Evolutionary conservation across 2,888 invertebrate species (phyloP).

Genomic region (Caenorhabditis wallacei): DNA sequence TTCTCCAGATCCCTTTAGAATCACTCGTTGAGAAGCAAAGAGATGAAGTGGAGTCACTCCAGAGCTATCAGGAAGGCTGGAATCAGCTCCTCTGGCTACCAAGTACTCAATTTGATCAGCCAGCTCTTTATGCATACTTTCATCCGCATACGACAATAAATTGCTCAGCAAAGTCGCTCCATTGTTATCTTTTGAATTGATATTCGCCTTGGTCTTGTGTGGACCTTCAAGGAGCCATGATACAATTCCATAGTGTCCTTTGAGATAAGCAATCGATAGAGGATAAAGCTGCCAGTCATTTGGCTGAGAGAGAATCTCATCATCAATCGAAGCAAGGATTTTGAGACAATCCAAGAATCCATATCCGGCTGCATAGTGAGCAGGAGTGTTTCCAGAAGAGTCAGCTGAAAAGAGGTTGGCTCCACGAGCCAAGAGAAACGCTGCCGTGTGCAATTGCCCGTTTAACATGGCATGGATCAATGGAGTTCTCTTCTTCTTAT

Average conservation of each 20-base stretch:
- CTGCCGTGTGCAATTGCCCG: constrained; percentile 83
- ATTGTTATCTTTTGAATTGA: constrained; percentile 76
- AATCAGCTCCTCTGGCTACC: constrained; percentile 67
- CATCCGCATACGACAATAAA: constrained; percentile 67
- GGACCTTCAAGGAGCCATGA: constrained; percentile 71
- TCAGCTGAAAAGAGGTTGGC: constrained; percentile 82
- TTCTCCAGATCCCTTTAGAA: constrained; percentile 56
- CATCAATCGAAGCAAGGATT: constrained; percentile 84
- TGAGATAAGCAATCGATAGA: constrained; percentile 85
- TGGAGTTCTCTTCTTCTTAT: constrained; percentile 85
- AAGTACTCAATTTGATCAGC: constrained; percentile 72
- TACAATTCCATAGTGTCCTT: constrained; percentile 79
- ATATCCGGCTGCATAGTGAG: constrained; percentile 86
- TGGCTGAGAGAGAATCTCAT: constrained; percentile 64
- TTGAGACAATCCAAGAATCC: constrained; percentile 85
- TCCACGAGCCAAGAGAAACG: constrained; percentile 69
- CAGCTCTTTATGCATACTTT: constrained; percentile 59
- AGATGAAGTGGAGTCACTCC: constrained; percentile 67
- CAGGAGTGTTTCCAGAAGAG: constrained; percentile 85
- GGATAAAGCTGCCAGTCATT: constrained; percentile 84
- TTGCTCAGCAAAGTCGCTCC: constrained; percentile 73
- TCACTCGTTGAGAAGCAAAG: constrained; percentile 52
- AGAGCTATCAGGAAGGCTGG: constrained; percentile 57
- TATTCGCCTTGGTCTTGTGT: constrained; percentile 66
- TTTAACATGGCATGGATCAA: constrained; percentile 85